Conservation (phyloP, 2,888 invertebrate species). For the Tribolium freemani region DNA sequence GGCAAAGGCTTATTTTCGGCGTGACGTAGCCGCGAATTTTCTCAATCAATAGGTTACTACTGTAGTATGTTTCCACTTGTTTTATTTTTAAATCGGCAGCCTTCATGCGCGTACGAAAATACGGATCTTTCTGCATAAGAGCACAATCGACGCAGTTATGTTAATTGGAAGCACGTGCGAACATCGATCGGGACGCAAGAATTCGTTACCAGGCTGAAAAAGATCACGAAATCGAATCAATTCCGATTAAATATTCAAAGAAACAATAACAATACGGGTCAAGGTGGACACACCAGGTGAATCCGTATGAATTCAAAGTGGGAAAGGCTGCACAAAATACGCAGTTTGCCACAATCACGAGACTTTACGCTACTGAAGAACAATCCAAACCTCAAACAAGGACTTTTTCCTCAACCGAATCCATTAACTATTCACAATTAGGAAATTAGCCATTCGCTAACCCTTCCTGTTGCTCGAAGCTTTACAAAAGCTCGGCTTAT, state of each 20-base stretch:
- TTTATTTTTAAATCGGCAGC: conserved; percentile 30
- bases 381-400: conserved; percentile 1
- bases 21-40: conserved; percentile 34
- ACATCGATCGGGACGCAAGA: neutral
- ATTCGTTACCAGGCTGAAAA: neutral
- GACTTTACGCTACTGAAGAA: conserved; percentile 14
- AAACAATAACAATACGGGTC: conserved; percentile 43
- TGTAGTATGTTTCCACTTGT: conserved; percentile 31
- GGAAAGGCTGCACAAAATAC: conserved; percentile 23
- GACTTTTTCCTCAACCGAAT: conserved; percentile 3
- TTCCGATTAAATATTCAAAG: conserved; percentile 37
- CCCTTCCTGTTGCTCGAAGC: conserved; percentile 12
- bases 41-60: conserved; percentile 38
- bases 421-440: neutral
- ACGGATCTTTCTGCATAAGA: conserved; percentile 6
- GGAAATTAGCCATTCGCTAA: conserved; percentile 9
- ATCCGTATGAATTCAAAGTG: conserved; percentile 39
- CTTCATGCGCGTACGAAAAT: neutral
- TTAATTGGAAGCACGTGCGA: conserved; percentile 1
- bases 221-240: conserved; percentile 3
- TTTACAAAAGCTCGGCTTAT: neutral
- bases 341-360: conserved; percentile 21
- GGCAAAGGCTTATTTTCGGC: conserved; percentile 33
- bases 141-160: neutral
- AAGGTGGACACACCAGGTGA: conserved; percentile 43